Evolutionary conservation across 2,797 vertebrate species (phyloP), one percentile per base, ranked within the genome.

Genomic region (Mycteria americana): DNA sequence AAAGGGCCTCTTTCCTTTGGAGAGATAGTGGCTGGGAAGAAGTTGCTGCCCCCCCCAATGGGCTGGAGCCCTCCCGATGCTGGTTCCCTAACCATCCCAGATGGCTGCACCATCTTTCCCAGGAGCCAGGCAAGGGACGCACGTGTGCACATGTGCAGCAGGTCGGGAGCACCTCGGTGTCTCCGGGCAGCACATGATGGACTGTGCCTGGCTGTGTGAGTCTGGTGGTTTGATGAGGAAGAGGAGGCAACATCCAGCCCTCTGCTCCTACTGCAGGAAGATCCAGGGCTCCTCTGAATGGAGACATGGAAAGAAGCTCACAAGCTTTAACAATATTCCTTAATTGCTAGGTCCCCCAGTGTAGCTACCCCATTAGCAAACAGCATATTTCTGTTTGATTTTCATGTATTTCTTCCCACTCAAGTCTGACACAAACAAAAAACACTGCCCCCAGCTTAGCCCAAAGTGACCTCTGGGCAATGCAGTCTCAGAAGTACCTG

Each of bases 371-470:
- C 46, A 57, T 31, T 5, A 46, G 37, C 59, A 92, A 88, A 63
- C 28, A 94, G n/a, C 85, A 79, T 93, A 75, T 75, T 97, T 88
- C 57, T 86, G 68, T 88, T 91, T 93, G 76, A 64, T 93, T 96
- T 93, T 94, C 62, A 11, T 88, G 59, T 86, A 69, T 73, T 93
- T 92, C 85, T 94, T 95, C 94, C 93, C 91, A 95, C 93, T 90
- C 93, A 94, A 67, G 82, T 57, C 50, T 94, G 89, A 93, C 65
- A 94, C 76, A 95, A 96, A 94, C 69, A 86, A 80, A 94, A 96
- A 90, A 75, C 65, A 28, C 50, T 93, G 80, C 73, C 82, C 87
- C 65, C 63, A 81, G 12, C 69, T 86, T 92, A 92, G 84, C 84
- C 91, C 84, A 91, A n/a, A 74, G 86, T 92, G 86, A 94, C 93